A percentile compares a stretch with the other conserved stretches of the same genome.
phyloP scores from a whole-genome alignment of 2,113 vertebrate species.

The Prinia subflava region DNA sequence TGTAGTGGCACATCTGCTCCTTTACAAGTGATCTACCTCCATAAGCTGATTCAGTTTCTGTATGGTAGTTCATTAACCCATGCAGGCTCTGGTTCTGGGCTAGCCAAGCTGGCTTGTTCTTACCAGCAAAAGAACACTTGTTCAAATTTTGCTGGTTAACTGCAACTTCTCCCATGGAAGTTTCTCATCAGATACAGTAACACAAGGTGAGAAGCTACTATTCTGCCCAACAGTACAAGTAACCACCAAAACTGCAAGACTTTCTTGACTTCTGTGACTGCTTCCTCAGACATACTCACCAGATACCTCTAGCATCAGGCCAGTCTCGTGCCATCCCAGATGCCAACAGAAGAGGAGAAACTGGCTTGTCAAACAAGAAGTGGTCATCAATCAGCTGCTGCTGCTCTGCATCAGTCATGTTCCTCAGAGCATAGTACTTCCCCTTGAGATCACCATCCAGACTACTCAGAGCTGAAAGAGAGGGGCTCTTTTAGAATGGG shows the following conservation, averaged over 20 bases:
- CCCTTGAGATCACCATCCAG: constrained; percentile 92
- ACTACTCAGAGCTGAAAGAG: constrained; percentile 70
- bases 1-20: not conserved
- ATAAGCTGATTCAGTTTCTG: not conserved
- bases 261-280: not conserved
- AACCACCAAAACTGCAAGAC: not conserved
- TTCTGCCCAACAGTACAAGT: not conserved
- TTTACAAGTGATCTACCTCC: not conserved
- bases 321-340: constrained; percentile 96
- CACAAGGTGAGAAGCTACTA: not conserved
- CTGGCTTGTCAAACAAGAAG: constrained; percentile 97
- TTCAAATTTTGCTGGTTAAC: not conserved
- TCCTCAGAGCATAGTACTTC: constrained; percentile 91
- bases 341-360: constrained; percentile 92
- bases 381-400: constrained; percentile 98
- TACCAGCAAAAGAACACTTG: not conserved
- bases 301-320: constrained; percentile 95
- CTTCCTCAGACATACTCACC: constrained; percentile 71
- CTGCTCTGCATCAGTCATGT: constrained; percentile 93
- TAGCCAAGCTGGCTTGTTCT: not conserved
- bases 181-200: not conserved
- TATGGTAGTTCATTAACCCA: not conserved
- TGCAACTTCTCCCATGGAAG: not conserved
- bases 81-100: not conserved
- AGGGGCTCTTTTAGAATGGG: not conserved